Evolutionary conservation across 2,797 vertebrate genomes (phyloP), one percentile per base, ranked within the genome.

Genomic region (Lithobates pipiens): DNA sequence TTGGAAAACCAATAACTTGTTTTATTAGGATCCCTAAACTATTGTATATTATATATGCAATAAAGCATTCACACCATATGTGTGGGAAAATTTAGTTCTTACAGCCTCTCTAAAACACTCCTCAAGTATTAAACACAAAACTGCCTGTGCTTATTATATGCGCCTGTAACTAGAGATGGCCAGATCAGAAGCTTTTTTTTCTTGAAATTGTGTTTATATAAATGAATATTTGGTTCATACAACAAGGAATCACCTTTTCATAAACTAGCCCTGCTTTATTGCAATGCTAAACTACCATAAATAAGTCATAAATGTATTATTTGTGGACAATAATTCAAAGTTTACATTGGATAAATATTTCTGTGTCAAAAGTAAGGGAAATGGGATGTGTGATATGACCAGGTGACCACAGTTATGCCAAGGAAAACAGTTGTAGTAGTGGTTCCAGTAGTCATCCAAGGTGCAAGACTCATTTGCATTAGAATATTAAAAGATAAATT

Each of bases 21-120:
- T 61, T 76, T 76, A 76, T 61, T 57, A 76, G 34, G 50, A 57
- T 57, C 50, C 46, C 74, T 16, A 76, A 32, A 57, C 74, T 76
- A 57, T 76, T 76, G 74, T 76, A 76, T 76, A 61, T 61, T 57
- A 32, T 76, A 57, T 76, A 76, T 57, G 29, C 50, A 57, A 50
- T 54, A 76, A 32, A 61, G 74, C 18, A 61, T 61, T 76, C 29
- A 61, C 27, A 61, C 74, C 46, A 76, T 65, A 65, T 76, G 50
- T 57, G 50, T 61, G 16, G 74, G 50, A 75, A 75, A 57, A 76
- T 57, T 27, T 16, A 72, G 23, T 65, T 36, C 34, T 72, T 23
- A 27, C 34, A 67, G 34, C 23, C n/a, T 65, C n/a, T 65, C 23
- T 65, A 42, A 76, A 76, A 67, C 61, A 77, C 34, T n/a, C 34